Evolutionary conservation across 2,888 invertebrate species (phyloP), one percentile per base, ranked within the genome.

Genomic region (Baronia brevicornis): DNA sequence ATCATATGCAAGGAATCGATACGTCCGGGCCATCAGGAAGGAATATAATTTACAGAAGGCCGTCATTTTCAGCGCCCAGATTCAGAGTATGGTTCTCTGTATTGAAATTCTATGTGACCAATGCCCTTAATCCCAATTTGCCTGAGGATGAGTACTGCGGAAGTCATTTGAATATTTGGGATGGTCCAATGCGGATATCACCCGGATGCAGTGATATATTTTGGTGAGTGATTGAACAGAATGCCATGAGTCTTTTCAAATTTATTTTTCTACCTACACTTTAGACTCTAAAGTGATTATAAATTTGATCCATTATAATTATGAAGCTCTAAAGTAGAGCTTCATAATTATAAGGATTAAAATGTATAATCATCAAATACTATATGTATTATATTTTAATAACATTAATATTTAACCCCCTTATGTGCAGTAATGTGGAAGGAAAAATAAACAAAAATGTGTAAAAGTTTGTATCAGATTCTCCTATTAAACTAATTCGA

Each of bases 1-100:
- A 95, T 65, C 94, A 94, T 64, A 88, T 96, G 60, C 85, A 85
- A 57, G 89, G 88, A 18, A 87, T 88, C 52, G 89, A 88, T 63
- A 86, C 88, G 9, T 82, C 87, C 1, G 85, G 88, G 6, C 88
- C 88, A 0, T 86, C 87, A 28, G 79, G 88, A 9, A 80, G 88
- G 26, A 75, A 77, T 52, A 78, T 84, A 43, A 73, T 82, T 50
- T 84, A 86, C 87, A 71, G 71, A 72, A 77, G 75, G 72, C 78
- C 71, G 48, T 86, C 60, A 79, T 87, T 87, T 80, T 71, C 90
- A 71, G 64, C 88, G 68, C 88, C 91, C 2, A 86, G 93, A 43
- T 94, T 92, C 60, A 87, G 91, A 46, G 93, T 95, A 3, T 95
- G 95, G 95, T 86, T 95, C 46, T 93, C 94, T 3, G 90, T 95